Evolutionary conservation across 1,140 invertebrate species (phyloP).

Genomic region (Bombus turneri): DNA sequence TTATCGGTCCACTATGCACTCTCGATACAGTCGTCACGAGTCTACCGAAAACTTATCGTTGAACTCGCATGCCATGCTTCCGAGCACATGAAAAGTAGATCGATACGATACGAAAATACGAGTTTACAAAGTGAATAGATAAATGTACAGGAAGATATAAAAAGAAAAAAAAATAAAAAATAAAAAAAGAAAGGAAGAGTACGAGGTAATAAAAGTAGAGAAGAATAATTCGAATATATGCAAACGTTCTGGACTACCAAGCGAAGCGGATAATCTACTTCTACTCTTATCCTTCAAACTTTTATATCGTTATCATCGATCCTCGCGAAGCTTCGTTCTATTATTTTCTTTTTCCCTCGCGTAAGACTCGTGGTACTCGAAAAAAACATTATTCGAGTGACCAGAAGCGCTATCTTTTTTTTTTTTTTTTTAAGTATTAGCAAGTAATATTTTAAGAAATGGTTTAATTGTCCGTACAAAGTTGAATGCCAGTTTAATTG

Average conservation of each 20-base stretch:
- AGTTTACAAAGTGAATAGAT: conserved; percentile 8
- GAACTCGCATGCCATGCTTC: conserved; percentile 67
- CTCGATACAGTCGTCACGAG: conserved; percentile 19
- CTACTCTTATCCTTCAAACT: conserved; percentile 15
- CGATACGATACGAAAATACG: conserved; percentile 39
- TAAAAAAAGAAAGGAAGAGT: not conserved
- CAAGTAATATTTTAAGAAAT: not conserved
- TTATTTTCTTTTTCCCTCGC: not conserved
- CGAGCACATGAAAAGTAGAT: conserved; percentile 54
- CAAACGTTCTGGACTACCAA: conserved; percentile 47
- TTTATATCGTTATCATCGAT: conserved; percentile 13
- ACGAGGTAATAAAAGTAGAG: conserved; percentile 1
- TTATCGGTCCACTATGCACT: conserved; percentile 5
- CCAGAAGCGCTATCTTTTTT: not conserved
- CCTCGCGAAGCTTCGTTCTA: not conserved
- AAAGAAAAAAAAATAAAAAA: not conserved
- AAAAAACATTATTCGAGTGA: not conserved
- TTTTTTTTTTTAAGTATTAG: not conserved
- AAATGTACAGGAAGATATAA: not conserved
- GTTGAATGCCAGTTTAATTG: not conserved
- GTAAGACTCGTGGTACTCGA: not conserved
- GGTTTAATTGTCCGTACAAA: not conserved
- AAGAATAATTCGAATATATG: conserved; percentile 14
- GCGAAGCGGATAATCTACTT: conserved; percentile 57
- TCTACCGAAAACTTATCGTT: conserved; percentile 4